A percentile compares a stretch with the other conserved stretches of the same genome.
Evolutionary conservation across 2,797 vertebrate species (phyloP).

Genomic region (Aldrovandia affinis): DNA sequence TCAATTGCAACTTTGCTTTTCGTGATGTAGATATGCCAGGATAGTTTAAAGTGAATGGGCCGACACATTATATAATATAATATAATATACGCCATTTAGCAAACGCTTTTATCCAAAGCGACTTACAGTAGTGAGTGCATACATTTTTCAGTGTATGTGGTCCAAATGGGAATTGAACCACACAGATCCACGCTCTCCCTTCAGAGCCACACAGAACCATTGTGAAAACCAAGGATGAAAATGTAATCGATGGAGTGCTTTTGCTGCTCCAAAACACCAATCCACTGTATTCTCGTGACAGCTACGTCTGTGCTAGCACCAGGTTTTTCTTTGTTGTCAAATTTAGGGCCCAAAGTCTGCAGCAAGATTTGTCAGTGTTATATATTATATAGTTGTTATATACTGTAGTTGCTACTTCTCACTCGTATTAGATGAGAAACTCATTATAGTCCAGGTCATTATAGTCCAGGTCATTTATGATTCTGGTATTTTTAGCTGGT

Average conservation of each 20-base stretch:
- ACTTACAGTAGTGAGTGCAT: too few species aligned
- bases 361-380: background rate
- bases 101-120: too few species aligned
- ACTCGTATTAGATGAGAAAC: slow-evolving; percentile 1
- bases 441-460: slow-evolving; percentile 3
- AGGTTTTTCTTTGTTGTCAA: too few species aligned
- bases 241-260: too few species aligned
- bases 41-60: slow-evolving; percentile 15
- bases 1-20: background rate
- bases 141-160: too few species aligned
- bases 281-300: background rate
- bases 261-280: background rate
- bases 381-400: too few species aligned
- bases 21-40: slow-evolving; percentile 2
- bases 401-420: background rate
- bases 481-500: background rate
- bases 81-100: too few species aligned
- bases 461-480: slow-evolving; percentile 10
- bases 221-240: too few species aligned
- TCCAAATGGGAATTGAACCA: too few species aligned
- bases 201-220: too few species aligned
- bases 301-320: background rate
- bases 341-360: background rate
- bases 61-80: too few species aligned
- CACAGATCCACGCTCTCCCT: too few species aligned